A percentile compares a stretch with the other conserved stretches of the same genome.
Conservation (phyloP, 2,888 invertebrate species). For the Liposcelis brunnea region DNA sequence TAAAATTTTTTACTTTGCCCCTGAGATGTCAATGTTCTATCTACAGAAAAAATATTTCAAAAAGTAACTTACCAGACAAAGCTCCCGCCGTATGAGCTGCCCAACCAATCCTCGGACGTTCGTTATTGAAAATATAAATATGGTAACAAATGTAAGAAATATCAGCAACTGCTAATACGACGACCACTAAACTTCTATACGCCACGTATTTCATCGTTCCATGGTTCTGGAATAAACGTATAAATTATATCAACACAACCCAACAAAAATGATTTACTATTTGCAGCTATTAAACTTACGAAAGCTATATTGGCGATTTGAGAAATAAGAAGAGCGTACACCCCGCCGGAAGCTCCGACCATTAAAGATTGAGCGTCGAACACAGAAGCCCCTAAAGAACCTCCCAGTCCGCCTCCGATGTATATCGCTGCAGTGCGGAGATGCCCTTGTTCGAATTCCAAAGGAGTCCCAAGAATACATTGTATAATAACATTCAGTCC, state of each 20-base stretch:
- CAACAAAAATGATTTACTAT: too few species aligned
- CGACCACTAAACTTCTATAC: slow-evolving; percentile 32
- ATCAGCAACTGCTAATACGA: slow-evolving; percentile 46
- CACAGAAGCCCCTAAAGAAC: slow-evolving; percentile 56
- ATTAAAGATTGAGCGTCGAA: slow-evolving; percentile 57
- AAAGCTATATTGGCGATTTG: slow-evolving; percentile 70
- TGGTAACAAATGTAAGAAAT: slow-evolving; percentile 36
- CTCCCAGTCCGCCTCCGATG: slow-evolving; percentile 54
- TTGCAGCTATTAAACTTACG: slow-evolving; percentile 25
- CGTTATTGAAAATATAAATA: slow-evolving; percentile 26
- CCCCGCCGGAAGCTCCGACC: slow-evolving; percentile 80
- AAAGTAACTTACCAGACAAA: slow-evolving; percentile 27
- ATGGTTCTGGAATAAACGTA: slow-evolving; percentile 23
- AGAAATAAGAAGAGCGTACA: slow-evolving; percentile 73
- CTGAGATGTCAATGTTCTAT: not conserved
- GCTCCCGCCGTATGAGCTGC: slow-evolving; percentile 56
- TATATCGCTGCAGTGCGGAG: slow-evolving; percentile 53
- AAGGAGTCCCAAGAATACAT: slow-evolving; percentile 31
- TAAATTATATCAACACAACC: not conserved
- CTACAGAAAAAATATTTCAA: not conserved
- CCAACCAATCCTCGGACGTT: slow-evolving; percentile 39
- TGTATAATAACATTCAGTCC: slow-evolving; percentile 59
- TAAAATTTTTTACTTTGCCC: not conserved
- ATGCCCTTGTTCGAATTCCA: slow-evolving; percentile 56
- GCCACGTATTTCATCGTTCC: slow-evolving; percentile 26